phyloP scores from a whole-genome alignment of 2,797 vertebrate genomes.

The Artibeus jamaicensis region DNA sequence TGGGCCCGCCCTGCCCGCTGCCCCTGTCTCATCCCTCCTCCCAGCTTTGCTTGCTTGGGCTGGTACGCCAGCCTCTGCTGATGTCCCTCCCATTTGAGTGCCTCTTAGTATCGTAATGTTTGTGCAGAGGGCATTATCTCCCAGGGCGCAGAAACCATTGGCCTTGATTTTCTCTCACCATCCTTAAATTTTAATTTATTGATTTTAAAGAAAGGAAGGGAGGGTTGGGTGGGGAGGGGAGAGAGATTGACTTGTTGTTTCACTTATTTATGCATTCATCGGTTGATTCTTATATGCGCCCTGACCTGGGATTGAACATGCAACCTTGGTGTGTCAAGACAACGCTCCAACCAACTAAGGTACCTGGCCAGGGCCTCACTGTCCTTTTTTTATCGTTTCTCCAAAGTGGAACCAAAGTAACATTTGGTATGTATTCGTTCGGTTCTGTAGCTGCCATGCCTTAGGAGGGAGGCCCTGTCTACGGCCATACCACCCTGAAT shows the following conservation, averaged over 20 bases:
- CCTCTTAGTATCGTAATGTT: not conserved
- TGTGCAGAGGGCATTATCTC: not conserved
- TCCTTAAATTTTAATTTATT: not conserved
- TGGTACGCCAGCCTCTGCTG: not conserved
- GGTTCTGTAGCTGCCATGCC: not conserved
- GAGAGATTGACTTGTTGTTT: not conserved
- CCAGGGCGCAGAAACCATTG: not conserved
- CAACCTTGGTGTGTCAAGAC: not conserved
- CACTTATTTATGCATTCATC: not conserved
- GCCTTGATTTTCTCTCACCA: not conserved
- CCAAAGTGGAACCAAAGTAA: not conserved
- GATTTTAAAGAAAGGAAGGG: not conserved
- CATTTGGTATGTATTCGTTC: not conserved
- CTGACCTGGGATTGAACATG: not conserved
- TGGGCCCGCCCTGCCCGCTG: no score
- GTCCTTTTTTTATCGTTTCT: not conserved
- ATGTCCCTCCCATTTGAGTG: not conserved
- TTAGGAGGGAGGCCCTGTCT: not conserved
- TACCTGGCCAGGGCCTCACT: not conserved
- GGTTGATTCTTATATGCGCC: not conserved
- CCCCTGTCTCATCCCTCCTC: not conserved
- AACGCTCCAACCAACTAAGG: not conserved
- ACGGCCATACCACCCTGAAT: no score
- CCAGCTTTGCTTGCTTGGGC: not conserved
- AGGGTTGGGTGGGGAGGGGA: not conserved